A percentile compares a stretch with the other conserved stretches of the same genome.
phyloP scores from a whole-genome alignment of 1,140 invertebrate genomes.

The Zaprionus kolodkinae region DNA sequence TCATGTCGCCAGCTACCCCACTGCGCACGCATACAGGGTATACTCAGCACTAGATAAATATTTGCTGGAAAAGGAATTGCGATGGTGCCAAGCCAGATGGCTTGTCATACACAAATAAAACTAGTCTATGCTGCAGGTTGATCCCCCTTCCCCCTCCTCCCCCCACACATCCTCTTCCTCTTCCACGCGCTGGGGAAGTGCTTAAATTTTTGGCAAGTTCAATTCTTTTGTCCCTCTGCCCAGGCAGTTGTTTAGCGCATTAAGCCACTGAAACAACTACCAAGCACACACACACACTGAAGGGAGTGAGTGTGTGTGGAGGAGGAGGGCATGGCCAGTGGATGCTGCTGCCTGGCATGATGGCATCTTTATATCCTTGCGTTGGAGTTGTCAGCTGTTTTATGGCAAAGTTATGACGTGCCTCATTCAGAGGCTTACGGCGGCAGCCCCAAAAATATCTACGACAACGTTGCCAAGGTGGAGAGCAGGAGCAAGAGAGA shows the following conservation, averaged over 20 bases:
- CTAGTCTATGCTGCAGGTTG: conserved; percentile 7
- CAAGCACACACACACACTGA: conserved; percentile 1
- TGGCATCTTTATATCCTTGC: conserved; percentile 52
- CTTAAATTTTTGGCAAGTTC: conserved; percentile 61
- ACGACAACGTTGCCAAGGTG: conserved; percentile 47
- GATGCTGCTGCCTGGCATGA: conserved; percentile 27
- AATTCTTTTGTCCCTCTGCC: conserved; percentile 38
- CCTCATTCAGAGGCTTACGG: conserved; percentile 67
- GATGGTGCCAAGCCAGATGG: conserved; percentile 3
- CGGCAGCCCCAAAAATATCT: conserved; percentile 27
- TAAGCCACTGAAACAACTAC: conserved; percentile 74
- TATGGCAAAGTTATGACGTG: conserved; percentile 79
- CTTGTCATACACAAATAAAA: conserved; percentile 12
- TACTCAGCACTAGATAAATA: conserved; percentile 18
- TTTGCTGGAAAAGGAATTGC: conserved; percentile 6
- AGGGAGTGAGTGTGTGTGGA: not conserved
- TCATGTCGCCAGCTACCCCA: not conserved
- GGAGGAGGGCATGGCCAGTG: not conserved
- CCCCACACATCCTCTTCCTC: not conserved
- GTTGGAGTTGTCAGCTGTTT: conserved; percentile 74
- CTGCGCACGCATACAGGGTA: not conserved
- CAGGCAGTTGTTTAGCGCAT: conserved; percentile 74
- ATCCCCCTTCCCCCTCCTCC: not conserved
- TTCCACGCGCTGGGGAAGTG: conserved; percentile 36
- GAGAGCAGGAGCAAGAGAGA: not conserved